Evolutionary conservation across 2,797 vertebrate genomes (phyloP).

Genomic region (Glossophaga mutica): DNA sequence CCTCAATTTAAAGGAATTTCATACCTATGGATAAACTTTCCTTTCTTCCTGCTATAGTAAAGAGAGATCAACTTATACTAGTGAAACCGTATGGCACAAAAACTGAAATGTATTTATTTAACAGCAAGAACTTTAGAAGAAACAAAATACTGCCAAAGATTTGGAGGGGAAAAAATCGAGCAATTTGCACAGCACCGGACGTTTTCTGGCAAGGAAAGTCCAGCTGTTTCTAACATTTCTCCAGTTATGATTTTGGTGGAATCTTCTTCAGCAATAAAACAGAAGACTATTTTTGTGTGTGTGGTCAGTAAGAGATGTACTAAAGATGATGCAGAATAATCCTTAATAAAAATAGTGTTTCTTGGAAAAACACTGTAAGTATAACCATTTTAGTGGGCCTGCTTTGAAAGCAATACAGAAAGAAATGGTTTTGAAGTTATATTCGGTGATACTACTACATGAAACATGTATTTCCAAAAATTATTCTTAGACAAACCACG

Average conservation of each 20-base stretch:
- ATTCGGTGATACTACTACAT: not conserved
- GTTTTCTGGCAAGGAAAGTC: not conserved
- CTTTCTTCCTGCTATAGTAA: not conserved
- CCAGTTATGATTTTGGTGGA: not conserved
- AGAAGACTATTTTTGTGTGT: not conserved
- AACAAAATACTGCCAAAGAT: not conserved
- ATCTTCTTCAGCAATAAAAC: not conserved
- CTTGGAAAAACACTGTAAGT: not conserved
- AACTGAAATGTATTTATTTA: not conserved
- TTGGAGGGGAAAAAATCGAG: not conserved
- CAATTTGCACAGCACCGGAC: not conserved
- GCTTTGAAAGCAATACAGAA: not conserved
- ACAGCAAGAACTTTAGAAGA: not conserved
- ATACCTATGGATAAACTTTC: not conserved
- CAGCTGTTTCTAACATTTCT: constrained; percentile 9
- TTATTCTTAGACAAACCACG: not conserved
- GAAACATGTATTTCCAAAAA: not conserved
- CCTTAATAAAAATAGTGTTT: not conserved
- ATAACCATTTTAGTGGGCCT: not conserved
- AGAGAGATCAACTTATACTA: not conserved
- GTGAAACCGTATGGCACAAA: not conserved
- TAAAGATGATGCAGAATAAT: not conserved
- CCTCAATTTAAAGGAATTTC: not conserved
- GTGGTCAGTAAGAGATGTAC: not conserved
- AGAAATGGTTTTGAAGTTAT: not conserved